Conservation (phyloP, 2,888 invertebrate genomes). For the Glaucopsyche alexis region DNA sequence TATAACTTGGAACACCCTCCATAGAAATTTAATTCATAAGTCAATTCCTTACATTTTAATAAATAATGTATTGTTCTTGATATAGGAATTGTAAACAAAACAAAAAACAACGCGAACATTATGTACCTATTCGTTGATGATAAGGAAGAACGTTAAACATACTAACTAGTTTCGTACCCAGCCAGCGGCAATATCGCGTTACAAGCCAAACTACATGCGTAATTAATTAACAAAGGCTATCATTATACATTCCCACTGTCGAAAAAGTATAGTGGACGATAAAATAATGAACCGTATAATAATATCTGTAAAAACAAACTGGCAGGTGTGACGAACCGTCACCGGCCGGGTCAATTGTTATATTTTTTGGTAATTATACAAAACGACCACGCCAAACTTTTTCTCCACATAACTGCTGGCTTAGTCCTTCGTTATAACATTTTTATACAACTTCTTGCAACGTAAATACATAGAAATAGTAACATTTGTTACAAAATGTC, state of each 20-base stretch:
- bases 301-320: constrained; percentile 48
- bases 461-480: constrained; percentile 70
- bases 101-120: constrained; percentile 2
- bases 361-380: constrained; percentile 69
- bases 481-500: constrained; percentile 77
- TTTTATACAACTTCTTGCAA: constrained; percentile 43
- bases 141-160: constrained; percentile 42
- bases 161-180: constrained; percentile 37
- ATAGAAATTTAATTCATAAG: background rate
- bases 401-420: constrained; percentile 50
- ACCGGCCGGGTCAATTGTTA: constrained; percentile 59
- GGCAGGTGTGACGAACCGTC: constrained; percentile 52
- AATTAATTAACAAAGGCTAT: constrained; percentile 41
- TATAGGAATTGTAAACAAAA: background rate
- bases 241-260: constrained; percentile 33
- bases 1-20: no score
- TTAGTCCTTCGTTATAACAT: constrained; percentile 63
- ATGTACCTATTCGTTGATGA: constrained; percentile 38
- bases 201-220: constrained; percentile 43
- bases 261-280: constrained; percentile 33
- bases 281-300: constrained; percentile 41
- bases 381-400: constrained; percentile 66
- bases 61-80: background rate
- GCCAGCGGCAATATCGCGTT: constrained; percentile 46
- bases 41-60: background rate